Evolutionary conservation across 1,140 invertebrate genomes (phyloP), one percentile per base, ranked within the genome.

Genomic region (Scaptomyza montana): DNA sequence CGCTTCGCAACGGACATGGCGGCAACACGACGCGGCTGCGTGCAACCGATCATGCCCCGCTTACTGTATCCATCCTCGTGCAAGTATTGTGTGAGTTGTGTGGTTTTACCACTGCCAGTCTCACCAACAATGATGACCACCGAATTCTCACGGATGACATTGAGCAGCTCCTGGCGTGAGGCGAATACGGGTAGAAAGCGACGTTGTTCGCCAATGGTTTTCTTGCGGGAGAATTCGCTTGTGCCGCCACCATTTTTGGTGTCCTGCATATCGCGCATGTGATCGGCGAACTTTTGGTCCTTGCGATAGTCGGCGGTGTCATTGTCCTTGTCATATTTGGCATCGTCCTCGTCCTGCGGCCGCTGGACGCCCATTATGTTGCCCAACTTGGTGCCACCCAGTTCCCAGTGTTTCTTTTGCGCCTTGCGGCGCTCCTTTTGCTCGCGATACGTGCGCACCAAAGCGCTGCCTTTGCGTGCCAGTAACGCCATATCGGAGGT

Each of bases 1-100:
- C 99, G 95, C 93, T 99, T 99, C 3, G 99, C 99, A 5, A 99
- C 99, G 6, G 97, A 98, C 99, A 99, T 99, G 41, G 99, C 99
- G 46, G 99, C 99, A 0, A 99, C 98, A 89, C 99, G 93, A 53
- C 98, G 93, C 0, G 99, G 98, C 90, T 96, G 95, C 0, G 98
- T 99, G 91, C 98, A 99, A 0, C 98, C 99, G 72, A 99, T 97
- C 94, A 98, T 97, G 7, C 98, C 98, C 76, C 95, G 94, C 72
- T 95, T 95, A 76, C 97, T 98, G 93, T 98, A 99, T 1, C 98
- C 98, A 80, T 99, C 98, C 93, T 99, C 99, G 91, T 99, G 97
- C 3, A 99, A 93, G 92, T 99, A 99, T 91, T 99, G 99, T 0
- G 98, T 99, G n/a, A 99, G 93, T 92, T 99, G 99, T 1, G 91